Conservation (phyloP, 2,113 vertebrate genomes). For the Oceanodroma tethys region DNA sequence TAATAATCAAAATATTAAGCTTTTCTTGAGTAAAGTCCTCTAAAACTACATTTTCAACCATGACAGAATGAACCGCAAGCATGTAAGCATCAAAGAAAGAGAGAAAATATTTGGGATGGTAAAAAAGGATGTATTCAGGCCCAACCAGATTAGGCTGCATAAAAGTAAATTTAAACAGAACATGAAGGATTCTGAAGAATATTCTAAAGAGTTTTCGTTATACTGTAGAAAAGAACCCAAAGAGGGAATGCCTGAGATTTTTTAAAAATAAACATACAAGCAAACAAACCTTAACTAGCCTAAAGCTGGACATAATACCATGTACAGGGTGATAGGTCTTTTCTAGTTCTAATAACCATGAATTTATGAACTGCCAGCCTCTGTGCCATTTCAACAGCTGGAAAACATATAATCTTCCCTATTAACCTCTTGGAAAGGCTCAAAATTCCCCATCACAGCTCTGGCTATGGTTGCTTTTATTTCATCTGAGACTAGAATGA, state of each 20-base stretch:
- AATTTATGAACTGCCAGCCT: background rate
- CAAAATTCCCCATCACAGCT: background rate
- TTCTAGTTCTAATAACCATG: background rate
- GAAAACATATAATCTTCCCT: background rate
- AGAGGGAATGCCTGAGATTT: background rate
- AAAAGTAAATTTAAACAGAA: background rate
- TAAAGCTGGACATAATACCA: background rate
- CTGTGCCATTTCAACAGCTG: background rate
- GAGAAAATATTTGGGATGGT: background rate
- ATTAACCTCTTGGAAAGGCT: background rate
- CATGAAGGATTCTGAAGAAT: background rate
- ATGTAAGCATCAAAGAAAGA: background rate
- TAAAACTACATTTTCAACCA: background rate
- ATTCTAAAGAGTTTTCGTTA: background rate
- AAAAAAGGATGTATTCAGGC: background rate
- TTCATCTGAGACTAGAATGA: background rate
- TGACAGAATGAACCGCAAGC: background rate
- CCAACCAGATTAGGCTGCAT: background rate
- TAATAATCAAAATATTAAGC: background rate
- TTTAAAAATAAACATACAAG: background rate
- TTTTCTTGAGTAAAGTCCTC: background rate
- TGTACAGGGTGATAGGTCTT: background rate
- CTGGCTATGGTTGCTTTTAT: background rate
- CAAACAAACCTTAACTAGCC: background rate
- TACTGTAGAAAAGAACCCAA: background rate